phyloP scores from a whole-genome alignment of 2,113 vertebrate species.

The Catharus minimus region DNA sequence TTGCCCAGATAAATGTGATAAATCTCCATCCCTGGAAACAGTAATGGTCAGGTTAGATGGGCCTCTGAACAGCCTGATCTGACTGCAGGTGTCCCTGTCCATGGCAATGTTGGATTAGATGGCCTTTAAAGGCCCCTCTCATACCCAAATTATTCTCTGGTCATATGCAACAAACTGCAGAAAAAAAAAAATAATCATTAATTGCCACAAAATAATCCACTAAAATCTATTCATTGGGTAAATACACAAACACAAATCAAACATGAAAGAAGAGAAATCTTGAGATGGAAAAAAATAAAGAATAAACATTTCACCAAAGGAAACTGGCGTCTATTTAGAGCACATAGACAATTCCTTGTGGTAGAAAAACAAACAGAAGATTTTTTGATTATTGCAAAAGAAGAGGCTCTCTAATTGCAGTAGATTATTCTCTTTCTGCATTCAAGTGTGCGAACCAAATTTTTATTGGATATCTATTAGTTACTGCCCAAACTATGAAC shows the following conservation, averaged over 20 bases:
- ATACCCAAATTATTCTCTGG: not conserved
- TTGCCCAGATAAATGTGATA: not conserved
- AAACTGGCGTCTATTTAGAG: not conserved
- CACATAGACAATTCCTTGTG: not conserved
- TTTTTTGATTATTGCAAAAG: not conserved
- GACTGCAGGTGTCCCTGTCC: not conserved
- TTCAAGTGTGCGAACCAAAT: not conserved
- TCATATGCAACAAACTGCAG: not conserved
- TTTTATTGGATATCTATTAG: not conserved
- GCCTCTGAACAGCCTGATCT: not conserved
- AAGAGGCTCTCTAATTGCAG: not conserved
- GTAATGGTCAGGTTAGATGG: not conserved
- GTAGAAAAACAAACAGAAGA: not conserved
- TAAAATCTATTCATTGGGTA: not conserved
- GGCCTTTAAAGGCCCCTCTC: not conserved
- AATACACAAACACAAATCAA: not conserved
- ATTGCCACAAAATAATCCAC: not conserved
- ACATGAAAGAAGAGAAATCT: not conserved
- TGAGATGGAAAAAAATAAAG: not conserved
- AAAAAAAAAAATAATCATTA: not conserved
- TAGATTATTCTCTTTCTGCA: not conserved
- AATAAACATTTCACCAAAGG: not conserved
- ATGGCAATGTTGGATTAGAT: not conserved
- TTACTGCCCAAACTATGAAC: accelerated
- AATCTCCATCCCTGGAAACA: not conserved